Evolutionary conservation across 1,140 invertebrate genomes (phyloP).

Genomic region (Myzus persicae): DNA sequence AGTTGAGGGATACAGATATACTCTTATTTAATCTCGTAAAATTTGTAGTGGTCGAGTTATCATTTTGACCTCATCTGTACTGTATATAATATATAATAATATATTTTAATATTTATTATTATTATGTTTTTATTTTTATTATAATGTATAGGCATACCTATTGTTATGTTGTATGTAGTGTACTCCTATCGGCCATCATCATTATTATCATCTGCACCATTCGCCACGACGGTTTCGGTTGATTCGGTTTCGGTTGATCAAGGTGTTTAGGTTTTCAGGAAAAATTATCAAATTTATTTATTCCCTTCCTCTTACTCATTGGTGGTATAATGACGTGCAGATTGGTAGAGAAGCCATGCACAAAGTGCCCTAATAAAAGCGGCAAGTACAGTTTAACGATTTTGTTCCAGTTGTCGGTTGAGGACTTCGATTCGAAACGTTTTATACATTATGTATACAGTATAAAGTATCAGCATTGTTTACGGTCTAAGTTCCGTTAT

Average conservation of each 20-base stretch:
- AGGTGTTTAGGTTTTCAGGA: not conserved
- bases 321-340: not conserved
- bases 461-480: slow-evolving; percentile 30
- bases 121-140: not conserved
- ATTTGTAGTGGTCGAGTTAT: not conserved
- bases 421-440: not conserved
- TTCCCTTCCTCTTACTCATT: not conserved
- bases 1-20: not conserved
- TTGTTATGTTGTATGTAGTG: not conserved
- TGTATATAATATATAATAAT: not conserved
- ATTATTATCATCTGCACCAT: not conserved
- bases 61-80: not conserved
- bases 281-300: slow-evolving; percentile 40
- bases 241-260: slow-evolving; percentile 30
- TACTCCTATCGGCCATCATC: not conserved
- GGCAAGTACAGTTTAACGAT: slow-evolving; percentile 45
- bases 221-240: slow-evolving; percentile 26
- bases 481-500: slow-evolving; percentile 51
- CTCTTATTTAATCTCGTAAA: not conserved
- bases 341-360: not conserved
- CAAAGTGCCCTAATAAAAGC: slow-evolving; percentile 9
- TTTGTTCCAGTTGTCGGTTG: slow-evolving; percentile 50
- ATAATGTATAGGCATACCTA: not conserved
- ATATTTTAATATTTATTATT: not conserved
- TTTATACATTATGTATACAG: slow-evolving; percentile 1